Base-by-base conservation (phyloP, 1,140 invertebrate genomes). In the Tetramorium simillimum region DNA sequence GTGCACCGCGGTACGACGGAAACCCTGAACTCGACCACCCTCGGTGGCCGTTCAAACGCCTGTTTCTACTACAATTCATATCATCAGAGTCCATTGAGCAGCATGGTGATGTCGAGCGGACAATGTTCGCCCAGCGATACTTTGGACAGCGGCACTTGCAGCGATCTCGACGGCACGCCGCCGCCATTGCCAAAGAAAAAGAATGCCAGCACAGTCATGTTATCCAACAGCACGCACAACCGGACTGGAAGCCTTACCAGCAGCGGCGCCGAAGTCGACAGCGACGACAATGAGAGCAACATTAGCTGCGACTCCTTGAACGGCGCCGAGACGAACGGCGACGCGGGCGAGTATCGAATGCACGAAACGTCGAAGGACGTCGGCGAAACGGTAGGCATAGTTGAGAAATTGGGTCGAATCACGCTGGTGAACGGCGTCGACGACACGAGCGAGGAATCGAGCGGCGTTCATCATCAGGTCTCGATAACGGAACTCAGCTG, bases 81-180 rank as follows among this genome's bases (percentile, higher is more conserved):
- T 67, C 95, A 95, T 70, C 95, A 96, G 67, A 95, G 94, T 12
- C 96, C 96, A 1, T 76, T 93, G 5, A 76, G 73, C n/a, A 90
- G 88, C 9, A 93, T 94, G 92, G 94, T 97, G 21, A 97, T 97
- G 96, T 96, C 97, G 6, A 97, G 97, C 92, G 97, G 97, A 0
- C 97, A 98, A 91, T 97, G 97, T 82, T 98, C 97, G 49, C 97
- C 97, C 0, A 96, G 96, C 84, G 97, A 98, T 85, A 97, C 97
- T 0, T 89, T 98, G 84, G 97, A 98, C 94, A 98, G 97, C 76
- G 97, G 97, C 21, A 98, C 97, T 10, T 97, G 97, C 94, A 98
- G 97, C 92, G 98, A 98, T 92, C 94, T 98, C 75, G 97, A 98
- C 91, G 96, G 96, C 2, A 97, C 97, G 12, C 97, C 97, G 58